phyloP scores from a whole-genome alignment of 2,888 invertebrate genomes.

The Tetragonula carbonaria region DNA sequence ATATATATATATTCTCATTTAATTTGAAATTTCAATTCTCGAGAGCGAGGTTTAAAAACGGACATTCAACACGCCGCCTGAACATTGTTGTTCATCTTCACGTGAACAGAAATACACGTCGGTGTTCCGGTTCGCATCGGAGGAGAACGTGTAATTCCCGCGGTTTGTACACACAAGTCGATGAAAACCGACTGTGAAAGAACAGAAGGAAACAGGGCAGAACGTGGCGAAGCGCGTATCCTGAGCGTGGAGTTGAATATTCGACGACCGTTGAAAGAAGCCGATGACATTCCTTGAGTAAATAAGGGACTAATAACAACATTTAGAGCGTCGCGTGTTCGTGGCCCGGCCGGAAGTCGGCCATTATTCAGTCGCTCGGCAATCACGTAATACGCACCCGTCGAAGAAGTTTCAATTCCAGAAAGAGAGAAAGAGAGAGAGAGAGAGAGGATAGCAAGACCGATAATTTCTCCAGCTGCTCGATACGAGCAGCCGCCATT shows the following conservation, averaged over 20 bases:
- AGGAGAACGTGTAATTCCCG: background rate
- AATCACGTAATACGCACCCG: slow-evolving; percentile 50
- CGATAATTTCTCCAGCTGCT: no score
- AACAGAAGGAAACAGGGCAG: slow-evolving; percentile 41
- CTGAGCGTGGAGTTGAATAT: slow-evolving; percentile 34
- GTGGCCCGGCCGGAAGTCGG: slow-evolving; percentile 44
- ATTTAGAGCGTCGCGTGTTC: slow-evolving; percentile 60
- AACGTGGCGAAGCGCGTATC: slow-evolving; percentile 30
- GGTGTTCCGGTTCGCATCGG: no score
- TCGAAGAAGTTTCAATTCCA: slow-evolving; percentile 45
- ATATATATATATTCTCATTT: background rate
- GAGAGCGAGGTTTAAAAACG: no score
- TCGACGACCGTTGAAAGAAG: slow-evolving; percentile 46
- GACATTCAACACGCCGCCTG: background rate
- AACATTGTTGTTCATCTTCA: background rate
- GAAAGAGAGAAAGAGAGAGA: background rate
- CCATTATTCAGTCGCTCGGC: slow-evolving; percentile 52
- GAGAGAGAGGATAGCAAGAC: no score
- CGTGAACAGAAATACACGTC: background rate
- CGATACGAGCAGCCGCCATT: no score
- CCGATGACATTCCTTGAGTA: slow-evolving; percentile 62
- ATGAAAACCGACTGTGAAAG: slow-evolving; percentile 2
- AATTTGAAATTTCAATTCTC: background rate
- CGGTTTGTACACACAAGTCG: background rate
- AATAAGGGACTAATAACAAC: slow-evolving; percentile 60